These are phyloP conservation scores for Hydropsyche tenuis DNA, from an alignment of 1,140 invertebrate species.

Conservation along the genomic window DNA sequence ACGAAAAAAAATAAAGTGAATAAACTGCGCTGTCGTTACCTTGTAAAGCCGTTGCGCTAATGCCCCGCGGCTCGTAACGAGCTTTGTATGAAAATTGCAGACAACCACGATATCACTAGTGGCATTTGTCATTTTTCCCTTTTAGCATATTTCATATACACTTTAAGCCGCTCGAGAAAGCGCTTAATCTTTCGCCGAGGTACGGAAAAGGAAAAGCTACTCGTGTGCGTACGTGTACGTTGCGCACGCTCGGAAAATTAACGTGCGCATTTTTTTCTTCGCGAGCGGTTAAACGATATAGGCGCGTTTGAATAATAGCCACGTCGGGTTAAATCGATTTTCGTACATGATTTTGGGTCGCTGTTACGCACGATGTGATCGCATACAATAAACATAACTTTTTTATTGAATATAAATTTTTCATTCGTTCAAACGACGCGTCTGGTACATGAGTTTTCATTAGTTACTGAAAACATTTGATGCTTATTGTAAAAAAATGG, in stretches of 20 bases:
- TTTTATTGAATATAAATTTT: no score
- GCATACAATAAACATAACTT: no score
- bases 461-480: no score
- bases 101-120: no score
- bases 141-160: constrained; percentile 13
- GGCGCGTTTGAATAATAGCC: neutral
- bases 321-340: constrained; percentile 10
- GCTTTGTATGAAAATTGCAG: no score
- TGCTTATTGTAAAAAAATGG: no score
- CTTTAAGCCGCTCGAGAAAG: neutral
- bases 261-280: constrained; percentile 16
- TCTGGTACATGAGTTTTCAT: no score
- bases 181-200: neutral
- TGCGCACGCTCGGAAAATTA: neutral
- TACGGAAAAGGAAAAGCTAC: neutral
- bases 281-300: neutral
- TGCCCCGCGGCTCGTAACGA: neutral
- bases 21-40: neutral
- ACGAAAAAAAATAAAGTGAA: no score
- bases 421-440: neutral
- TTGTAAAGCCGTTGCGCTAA: neutral
- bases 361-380: no score
- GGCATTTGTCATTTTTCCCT: neutral
- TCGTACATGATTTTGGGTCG: no score
- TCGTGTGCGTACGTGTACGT: no score